A percentile compares a stretch with the other conserved stretches of the same genome.
Conservation (phyloP, 2,888 invertebrate genomes). For the Pegoplata infirma region DNA sequence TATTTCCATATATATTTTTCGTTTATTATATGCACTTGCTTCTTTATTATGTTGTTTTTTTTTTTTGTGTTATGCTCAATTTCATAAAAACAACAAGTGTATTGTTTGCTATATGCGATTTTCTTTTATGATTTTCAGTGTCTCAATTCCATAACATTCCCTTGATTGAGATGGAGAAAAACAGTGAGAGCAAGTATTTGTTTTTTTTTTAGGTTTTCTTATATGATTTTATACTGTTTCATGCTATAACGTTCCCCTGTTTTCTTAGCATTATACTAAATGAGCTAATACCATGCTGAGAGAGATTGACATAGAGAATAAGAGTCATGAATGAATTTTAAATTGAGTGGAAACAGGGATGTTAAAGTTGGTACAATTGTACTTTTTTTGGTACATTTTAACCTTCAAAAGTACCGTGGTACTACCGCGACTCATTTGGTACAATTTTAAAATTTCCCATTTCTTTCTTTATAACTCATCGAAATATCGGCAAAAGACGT, state of each 20-base stretch:
- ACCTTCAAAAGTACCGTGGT: too few relatives aligned
- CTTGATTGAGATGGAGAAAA: too few relatives aligned
- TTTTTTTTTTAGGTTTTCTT: too few relatives aligned
- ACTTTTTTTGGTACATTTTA: too few relatives aligned
- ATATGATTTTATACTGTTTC: not conserved
- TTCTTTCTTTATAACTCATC: too few relatives aligned
- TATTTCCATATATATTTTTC: not conserved
- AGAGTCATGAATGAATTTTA: slow-evolving; percentile 10
- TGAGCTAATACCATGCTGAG: slow-evolving; percentile 22
- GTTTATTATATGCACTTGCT: not conserved
- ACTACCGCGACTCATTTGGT: too few relatives aligned
- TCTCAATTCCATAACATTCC: not conserved
- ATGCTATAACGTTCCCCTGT: not conserved
- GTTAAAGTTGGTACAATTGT: too few relatives aligned
- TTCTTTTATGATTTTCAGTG: not conserved
- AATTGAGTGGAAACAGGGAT: not conserved
- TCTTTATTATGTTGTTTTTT: not conserved
- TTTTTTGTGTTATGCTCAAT: slow-evolving; percentile 3
- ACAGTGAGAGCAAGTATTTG: too few relatives aligned
- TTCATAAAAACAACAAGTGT: slow-evolving; percentile 45
- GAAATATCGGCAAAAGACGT: too few relatives aligned
- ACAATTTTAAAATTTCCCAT: too few relatives aligned
- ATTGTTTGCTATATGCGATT: slow-evolving; percentile 14
- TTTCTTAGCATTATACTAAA: slow-evolving; percentile 11
- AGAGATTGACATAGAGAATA: not conserved